phyloP scores from a whole-genome alignment of 2,888 invertebrate genomes.

The Tenthredo livida region DNA sequence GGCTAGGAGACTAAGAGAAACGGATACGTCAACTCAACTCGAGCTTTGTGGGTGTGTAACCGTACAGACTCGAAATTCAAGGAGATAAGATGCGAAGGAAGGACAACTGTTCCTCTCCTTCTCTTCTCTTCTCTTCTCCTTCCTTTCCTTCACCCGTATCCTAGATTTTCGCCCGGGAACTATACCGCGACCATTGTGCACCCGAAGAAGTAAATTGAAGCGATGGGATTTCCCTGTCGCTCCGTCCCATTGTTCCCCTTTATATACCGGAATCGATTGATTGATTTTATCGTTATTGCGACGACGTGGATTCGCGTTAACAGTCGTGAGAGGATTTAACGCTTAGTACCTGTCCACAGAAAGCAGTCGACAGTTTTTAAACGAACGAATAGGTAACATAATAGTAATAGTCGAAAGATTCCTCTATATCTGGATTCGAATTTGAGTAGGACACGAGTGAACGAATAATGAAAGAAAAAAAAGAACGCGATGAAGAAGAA shows the following conservation, averaged over 20 bases:
- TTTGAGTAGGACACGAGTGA: neutral
- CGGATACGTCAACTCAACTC: neutral
- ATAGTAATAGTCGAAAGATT: neutral
- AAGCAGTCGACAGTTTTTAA: neutral
- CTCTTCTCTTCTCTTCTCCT: neutral
- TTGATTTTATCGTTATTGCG: constrained; percentile 38
- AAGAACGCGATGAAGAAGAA: neutral
- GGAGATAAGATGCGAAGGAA: neutral
- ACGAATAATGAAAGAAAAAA: neutral
- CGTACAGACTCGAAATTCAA: neutral
- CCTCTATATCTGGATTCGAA: neutral
- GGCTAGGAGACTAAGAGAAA: neutral
- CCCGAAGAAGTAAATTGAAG: constrained; percentile 12
- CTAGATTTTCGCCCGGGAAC: neutral
- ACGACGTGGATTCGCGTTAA: constrained; percentile 14
- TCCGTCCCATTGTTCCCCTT: neutral
- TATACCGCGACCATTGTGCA: neutral
- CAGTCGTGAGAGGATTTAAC: constrained; percentile 10
- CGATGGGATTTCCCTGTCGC: constrained; percentile 25
- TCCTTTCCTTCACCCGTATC: neutral
- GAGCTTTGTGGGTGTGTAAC: neutral
- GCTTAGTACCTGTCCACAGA: neutral
- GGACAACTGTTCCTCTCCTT: neutral
- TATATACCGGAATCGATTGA: constrained; percentile 11
- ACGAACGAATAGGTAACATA: neutral